Conservation (phyloP, 2,797 vertebrate genomes). For the Chaetodon trifasciatus region DNA sequence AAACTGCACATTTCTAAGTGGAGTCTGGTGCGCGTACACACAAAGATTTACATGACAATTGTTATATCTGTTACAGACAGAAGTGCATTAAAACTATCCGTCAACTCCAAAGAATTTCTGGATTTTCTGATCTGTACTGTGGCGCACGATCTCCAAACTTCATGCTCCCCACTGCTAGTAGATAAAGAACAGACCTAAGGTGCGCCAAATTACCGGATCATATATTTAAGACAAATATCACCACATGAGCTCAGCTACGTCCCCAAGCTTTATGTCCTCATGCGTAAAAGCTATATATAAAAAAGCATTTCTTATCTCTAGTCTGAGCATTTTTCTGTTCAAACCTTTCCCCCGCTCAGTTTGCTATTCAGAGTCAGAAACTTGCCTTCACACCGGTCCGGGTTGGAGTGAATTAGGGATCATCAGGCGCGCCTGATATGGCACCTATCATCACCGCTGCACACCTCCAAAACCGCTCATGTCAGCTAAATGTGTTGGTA, state of each 20-base stretch:
- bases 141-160: background rate
- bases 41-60: fast-evolving
- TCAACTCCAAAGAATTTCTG: background rate
- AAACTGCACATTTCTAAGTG: background rate
- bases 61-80: background rate
- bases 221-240: background rate
- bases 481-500: background rate
- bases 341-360: slow-evolving; percentile 24
- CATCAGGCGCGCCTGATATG: slow-evolving; percentile 64
- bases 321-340: background rate
- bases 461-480: slow-evolving; percentile 28
- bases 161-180: background rate
- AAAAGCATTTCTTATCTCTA: background rate
- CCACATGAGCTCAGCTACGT: background rate
- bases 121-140: background rate
- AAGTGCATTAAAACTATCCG: background rate
- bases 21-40: too few species aligned
- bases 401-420: slow-evolving; percentile 74
- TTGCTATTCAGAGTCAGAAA: slow-evolving; percentile 6
- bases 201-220: slow-evolving; percentile 1
- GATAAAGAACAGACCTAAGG: background rate
- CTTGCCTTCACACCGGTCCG: slow-evolving; percentile 60
- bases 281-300: slow-evolving; percentile 18
- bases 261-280: background rate
- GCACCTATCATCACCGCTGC: slow-evolving; percentile 36